These are phyloP conservation scores for Megaustenia siamemsis DNA, from an alignment of 2,888 invertebrate genomes.

Conservation along the genomic window DNA sequence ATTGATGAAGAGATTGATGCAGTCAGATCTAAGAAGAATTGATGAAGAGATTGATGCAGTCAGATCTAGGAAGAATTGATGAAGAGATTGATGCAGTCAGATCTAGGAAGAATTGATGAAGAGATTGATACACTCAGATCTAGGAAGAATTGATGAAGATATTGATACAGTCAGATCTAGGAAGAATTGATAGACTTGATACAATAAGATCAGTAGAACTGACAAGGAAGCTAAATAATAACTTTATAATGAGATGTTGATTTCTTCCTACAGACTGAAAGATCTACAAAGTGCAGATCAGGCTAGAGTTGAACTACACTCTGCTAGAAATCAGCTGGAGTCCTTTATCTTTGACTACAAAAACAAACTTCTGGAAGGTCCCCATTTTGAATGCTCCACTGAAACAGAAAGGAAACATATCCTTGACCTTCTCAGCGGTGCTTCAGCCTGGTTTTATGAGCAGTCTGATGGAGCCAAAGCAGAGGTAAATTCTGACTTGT, in stretches of 20 bases:
- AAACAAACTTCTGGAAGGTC: slow-evolving; percentile 87
- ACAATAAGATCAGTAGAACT: too few relatives aligned
- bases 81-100: too few relatives aligned
- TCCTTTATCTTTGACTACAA: slow-evolving; percentile 94
- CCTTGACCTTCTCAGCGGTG: slow-evolving; percentile 82
- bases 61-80: too few relatives aligned
- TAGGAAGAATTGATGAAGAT: too few relatives aligned
- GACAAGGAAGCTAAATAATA: too few relatives aligned
- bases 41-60: too few relatives aligned
- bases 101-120: too few relatives aligned
- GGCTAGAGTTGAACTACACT: slow-evolving; percentile 89
- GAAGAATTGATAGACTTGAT: too few relatives aligned
- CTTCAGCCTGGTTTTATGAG: slow-evolving; percentile 96
- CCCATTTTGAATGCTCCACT: slow-evolving; percentile 88
- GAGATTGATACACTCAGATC: too few relatives aligned
- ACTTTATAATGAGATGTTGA: background rate
- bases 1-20: too few relatives aligned
- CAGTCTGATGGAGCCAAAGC: slow-evolving; percentile 92
- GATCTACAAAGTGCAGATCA: slow-evolving; percentile 84
- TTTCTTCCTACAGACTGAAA: slow-evolving; percentile 74
- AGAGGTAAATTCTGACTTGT: slow-evolving; percentile 79
- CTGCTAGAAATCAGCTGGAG: slow-evolving; percentile 95
- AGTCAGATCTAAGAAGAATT: too few relatives aligned
- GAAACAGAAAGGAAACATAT: slow-evolving; percentile 89
- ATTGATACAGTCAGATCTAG: too few relatives aligned